Percentiles rank a stretch among this genome's conserved stretches.
Conservation (phyloP, 2,888 invertebrate genomes). For the Nasonia oneida region DNA sequence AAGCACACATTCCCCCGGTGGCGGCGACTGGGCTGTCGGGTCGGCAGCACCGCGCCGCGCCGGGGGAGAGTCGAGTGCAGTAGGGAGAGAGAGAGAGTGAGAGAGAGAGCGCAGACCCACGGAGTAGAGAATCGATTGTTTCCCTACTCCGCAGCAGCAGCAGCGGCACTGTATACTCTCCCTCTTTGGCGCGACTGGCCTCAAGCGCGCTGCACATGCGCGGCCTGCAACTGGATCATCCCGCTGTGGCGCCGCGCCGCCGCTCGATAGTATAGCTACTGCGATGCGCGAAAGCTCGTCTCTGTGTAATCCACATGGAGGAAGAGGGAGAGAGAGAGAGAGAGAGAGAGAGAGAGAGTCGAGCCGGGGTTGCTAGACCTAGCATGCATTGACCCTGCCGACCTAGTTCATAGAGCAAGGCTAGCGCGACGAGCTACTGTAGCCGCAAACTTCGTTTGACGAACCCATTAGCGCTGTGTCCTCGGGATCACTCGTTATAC, state of each 20-base stretch:
- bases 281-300: neutral
- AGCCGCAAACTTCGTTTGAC: constrained; percentile 23
- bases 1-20: neutral
- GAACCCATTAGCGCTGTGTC: neutral
- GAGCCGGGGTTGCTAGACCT: constrained; percentile 21
- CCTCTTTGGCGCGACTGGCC: constrained; percentile 28
- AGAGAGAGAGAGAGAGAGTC: neutral
- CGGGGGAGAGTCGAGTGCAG: neutral
- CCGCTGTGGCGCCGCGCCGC: neutral
- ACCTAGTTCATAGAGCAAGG: constrained; percentile 76
- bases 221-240: constrained; percentile 39
- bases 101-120: neutral
- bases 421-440: constrained; percentile 62
- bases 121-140: constrained; percentile 27
- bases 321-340: neutral
- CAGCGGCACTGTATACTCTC: neutral
- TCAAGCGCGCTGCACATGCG: constrained; percentile 42
- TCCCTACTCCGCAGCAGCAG: constrained; percentile 1
- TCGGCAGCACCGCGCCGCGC: neutral
- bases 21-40: neutral
- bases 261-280: neutral
- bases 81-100: no score
- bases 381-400: constrained; percentile 68
- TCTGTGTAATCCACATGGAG: neutral
- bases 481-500: neutral